Percentiles rank a stretch among this genome's conserved stretches.
These are phyloP conservation scores for Melanostigma gelatinosum DNA, from an alignment of 2,113 vertebrate genomes.

Conservation along the genomic window DNA sequence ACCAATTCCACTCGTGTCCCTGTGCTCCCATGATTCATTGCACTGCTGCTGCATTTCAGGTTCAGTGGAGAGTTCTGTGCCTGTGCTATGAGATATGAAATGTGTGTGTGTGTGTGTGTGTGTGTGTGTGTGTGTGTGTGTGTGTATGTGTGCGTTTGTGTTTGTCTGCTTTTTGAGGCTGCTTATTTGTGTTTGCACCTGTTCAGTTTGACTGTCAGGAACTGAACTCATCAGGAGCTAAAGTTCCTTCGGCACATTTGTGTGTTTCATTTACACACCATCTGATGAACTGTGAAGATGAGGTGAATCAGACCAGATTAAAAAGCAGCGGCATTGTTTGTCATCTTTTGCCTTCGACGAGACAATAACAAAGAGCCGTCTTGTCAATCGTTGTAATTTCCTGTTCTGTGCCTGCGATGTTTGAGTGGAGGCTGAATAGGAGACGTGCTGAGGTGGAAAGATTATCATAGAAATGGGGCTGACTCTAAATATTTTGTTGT, in stretches of 20 bases:
- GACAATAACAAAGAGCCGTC: background rate
- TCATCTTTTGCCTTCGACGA: background rate
- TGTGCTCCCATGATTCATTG: conserved; percentile 47
- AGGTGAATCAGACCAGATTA: background rate
- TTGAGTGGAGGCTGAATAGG: background rate
- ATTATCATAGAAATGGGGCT: background rate
- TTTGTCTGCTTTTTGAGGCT: background rate
- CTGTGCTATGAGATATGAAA: conserved; percentile 34
- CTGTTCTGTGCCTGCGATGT: background rate
- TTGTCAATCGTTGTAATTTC: conserved; percentile 15
- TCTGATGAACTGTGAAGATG: background rate
- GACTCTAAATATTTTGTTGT: background rate
- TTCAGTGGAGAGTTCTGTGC: conserved; percentile 20
- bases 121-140: background rate
- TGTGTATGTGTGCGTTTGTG: background rate
- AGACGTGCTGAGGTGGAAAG: background rate
- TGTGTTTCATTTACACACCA: background rate
- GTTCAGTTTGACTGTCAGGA: background rate
- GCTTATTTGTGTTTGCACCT: background rate
- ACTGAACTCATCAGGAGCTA: background rate
- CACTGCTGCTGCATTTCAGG: conserved; percentile 37
- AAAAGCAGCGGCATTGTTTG: background rate
- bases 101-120: background rate
- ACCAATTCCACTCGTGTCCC: conserved; percentile 19
- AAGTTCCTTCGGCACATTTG: background rate